phyloP scores from a whole-genome alignment of 2,888 invertebrate genomes.

The Nephrotoma flavescens region DNA sequence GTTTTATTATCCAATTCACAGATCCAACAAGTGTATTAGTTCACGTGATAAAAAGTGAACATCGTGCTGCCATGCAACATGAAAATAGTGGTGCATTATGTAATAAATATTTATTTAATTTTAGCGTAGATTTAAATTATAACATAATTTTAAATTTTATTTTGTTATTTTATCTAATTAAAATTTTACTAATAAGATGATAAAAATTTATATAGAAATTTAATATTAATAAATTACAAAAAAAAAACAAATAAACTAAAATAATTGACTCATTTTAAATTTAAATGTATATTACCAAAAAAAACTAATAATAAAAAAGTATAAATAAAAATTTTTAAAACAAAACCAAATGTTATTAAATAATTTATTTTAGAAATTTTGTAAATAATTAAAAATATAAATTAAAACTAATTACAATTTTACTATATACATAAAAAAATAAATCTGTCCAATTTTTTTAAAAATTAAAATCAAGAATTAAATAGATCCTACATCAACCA shows the following conservation, averaged over 20 bases:
- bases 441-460: neutral
- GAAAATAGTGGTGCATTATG: slow-evolving; percentile 14
- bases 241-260: neutral
- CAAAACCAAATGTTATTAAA: neutral
- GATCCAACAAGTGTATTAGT: slow-evolving; percentile 71
- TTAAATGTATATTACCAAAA: neutral
- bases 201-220: neutral
- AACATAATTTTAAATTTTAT: neutral
- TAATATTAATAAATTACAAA: neutral
- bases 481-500: neutral
- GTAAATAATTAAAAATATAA: neutral
- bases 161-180: neutral
- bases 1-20: slow-evolving; percentile 27
- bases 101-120: neutral
- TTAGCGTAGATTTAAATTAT: neutral
- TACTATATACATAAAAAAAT: neutral
- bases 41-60: slow-evolving; percentile 65
- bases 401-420: neutral
- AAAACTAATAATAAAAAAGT: neutral
- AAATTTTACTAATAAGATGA: slow-evolving; percentile 3
- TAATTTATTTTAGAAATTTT: neutral
- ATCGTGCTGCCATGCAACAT: slow-evolving; percentile 48
- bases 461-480: neutral
- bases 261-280: neutral
- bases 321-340: neutral